Evolutionary conservation across 1,140 invertebrate genomes (phyloP), one percentile per base, ranked within the genome.

Genomic region (Bombus waltoni): DNA sequence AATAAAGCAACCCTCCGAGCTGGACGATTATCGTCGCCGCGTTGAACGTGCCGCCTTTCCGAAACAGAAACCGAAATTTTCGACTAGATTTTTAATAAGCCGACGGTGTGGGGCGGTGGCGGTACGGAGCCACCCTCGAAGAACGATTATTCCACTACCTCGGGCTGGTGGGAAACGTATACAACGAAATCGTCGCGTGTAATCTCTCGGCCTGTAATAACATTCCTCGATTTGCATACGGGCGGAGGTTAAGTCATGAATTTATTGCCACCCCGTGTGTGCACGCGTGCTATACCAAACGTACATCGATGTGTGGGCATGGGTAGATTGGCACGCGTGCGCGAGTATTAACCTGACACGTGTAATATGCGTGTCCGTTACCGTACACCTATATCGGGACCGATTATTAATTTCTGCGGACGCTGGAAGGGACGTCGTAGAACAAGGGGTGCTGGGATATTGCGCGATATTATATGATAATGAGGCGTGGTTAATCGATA

Each of bases 171-270:
- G 91, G 89, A 91, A 90, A 90, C 66, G 85, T 73, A 88, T 79
- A 90, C 81, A 89, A 85, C 84, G 81, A 88, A 90, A 93, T 93
- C 88, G 89, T 84, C 89, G 90, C 89, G 85, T 92, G 92, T 93
- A 93, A 93, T 66, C 65, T 93, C 92, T 93, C 86, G 85, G 68
- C 53, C 82, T 85, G 77, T 92, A 92, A 93, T 88, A 88, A 93
- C 87, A 92, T 91, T 87, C 74, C 76, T 44, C 86, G 84, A 93
- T 93, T 93, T 93, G 87, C 92, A 93, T 93, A 93, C 88, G 87
- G 73, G 82, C 59, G 81, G 84, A 78, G 77, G 83, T 66, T 66
- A 85, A 87, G 92, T 92, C 89, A 92, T 92, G 89, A 93, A 93
- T 93, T 93, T 91, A 93, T 93, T 90, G 87, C 82, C 84, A 89